A percentile compares a stretch with the other conserved stretches of the same genome.
phyloP scores from a whole-genome alignment of 2,888 invertebrate species.

The Caenorhabditis sp. region DNA sequence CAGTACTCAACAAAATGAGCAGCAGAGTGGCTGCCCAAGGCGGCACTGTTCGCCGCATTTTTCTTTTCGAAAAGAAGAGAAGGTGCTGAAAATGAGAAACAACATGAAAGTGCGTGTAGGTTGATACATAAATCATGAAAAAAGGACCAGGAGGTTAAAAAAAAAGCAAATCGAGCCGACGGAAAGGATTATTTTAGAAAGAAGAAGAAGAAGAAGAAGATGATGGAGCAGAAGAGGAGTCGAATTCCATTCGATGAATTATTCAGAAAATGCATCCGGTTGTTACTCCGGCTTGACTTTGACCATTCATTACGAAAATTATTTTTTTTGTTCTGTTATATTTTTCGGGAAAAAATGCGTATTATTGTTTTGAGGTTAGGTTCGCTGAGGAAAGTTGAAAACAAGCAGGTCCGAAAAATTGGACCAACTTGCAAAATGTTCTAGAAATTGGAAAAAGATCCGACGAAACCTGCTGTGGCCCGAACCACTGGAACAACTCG shows the following conservation, averaged over 20 bases:
- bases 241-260: slow-evolving; percentile 1
- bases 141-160: not conserved
- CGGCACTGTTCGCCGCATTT: not conserved
- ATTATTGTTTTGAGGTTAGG: not conserved
- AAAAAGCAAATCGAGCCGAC: not conserved
- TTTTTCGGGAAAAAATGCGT: not conserved
- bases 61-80: not conserved
- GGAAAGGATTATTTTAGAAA: not conserved
- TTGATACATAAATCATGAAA: not conserved
- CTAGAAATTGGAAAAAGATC: too few species aligned
- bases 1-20: not conserved
- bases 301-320: slow-evolving; percentile 1
- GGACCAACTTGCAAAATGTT: too few species aligned
- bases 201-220: too few species aligned
- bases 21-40: not conserved
- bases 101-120: not conserved
- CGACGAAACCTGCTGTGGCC: too few species aligned
- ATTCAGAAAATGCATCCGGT: not conserved
- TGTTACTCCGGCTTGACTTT: not conserved
- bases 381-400: not conserved
- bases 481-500: too few species aligned
- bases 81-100: not conserved
- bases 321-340: not conserved
- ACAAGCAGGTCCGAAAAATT: not conserved
- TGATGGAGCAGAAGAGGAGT: not conserved